A percentile compares a stretch with the other conserved stretches of the same genome.
phyloP scores from a whole-genome alignment of 1,140 invertebrate genomes.

The Teleopsis dalmanni region DNA sequence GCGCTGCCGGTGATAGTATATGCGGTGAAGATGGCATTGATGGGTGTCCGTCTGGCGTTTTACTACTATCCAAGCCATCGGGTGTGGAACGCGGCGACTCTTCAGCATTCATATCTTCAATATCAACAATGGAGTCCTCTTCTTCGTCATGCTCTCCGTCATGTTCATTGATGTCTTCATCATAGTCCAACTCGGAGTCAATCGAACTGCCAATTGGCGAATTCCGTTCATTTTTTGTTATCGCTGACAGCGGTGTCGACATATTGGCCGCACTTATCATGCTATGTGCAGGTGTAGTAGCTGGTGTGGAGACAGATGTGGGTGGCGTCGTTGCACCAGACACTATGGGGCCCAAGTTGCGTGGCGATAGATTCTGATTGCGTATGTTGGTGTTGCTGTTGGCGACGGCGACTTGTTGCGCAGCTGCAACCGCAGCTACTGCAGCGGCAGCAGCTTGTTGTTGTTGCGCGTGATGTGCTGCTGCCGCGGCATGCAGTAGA shows the following conservation, averaged over 20 bases:
- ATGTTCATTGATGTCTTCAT: slow-evolving; percentile 54
- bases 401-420: slow-evolving; percentile 25
- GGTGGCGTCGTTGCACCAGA: slow-evolving; percentile 22
- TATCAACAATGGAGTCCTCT: slow-evolving; percentile 60
- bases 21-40: slow-evolving; percentile 36
- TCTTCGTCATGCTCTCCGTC: slow-evolving; percentile 50
- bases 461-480: slow-evolving; percentile 35
- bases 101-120: slow-evolving; percentile 57
- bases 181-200: slow-evolving; percentile 49
- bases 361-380: neutral
- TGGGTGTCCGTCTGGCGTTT: slow-evolving; percentile 30
- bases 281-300: slow-evolving; percentile 11
- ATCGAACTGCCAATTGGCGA: slow-evolving; percentile 40
- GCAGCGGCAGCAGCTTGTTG: slow-evolving; percentile 28
- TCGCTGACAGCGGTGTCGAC: slow-evolving; percentile 7
- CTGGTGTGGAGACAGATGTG: slow-evolving; percentile 23
- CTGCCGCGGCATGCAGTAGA: slow-evolving; percentile 34
- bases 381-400: slow-evolving; percentile 7
- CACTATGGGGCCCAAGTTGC: slow-evolving; percentile 15
- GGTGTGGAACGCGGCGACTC: slow-evolving; percentile 40
- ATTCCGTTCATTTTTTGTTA: slow-evolving; percentile 33
- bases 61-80: slow-evolving; percentile 37
- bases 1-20: slow-evolving; percentile 37
- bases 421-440: slow-evolving; percentile 28
- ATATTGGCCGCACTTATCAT: slow-evolving; percentile 2